Evolutionary conservation across 2,113 vertebrate genomes (phyloP).

Genomic region (Chascanopsetta lugubris): DNA sequence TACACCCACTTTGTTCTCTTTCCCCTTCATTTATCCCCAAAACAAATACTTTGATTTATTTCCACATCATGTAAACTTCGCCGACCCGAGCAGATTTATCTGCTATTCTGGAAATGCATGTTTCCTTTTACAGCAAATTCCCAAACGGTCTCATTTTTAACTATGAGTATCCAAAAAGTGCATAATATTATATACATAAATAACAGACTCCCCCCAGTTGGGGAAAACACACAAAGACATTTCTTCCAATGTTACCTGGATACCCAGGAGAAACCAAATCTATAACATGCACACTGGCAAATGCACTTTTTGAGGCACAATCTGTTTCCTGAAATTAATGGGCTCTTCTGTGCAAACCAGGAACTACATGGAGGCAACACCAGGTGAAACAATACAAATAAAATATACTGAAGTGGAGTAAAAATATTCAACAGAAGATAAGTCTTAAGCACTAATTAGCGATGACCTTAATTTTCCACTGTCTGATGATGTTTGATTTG

Average conservation of each 20-base stretch:
- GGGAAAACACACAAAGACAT: neutral
- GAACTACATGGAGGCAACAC: neutral
- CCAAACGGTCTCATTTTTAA: slow-evolving; percentile 47
- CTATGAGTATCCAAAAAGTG: slow-evolving; percentile 37
- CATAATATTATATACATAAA: slow-evolving; percentile 15
- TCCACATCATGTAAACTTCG: slow-evolving; percentile 28
- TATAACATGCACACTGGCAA: slow-evolving; percentile 28
- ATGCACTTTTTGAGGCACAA: slow-evolving; percentile 25
- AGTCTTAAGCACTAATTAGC: slow-evolving; percentile 21
- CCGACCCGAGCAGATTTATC: slow-evolving; percentile 41
- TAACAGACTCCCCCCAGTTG: slow-evolving; percentile 3
- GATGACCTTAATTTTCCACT: slow-evolving; percentile 45
- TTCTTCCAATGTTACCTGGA: slow-evolving; percentile 21
- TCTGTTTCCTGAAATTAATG: slow-evolving; percentile 21
- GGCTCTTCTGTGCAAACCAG: neutral
- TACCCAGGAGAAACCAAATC: slow-evolving; percentile 24
- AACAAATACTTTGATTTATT: slow-evolving; percentile 62
- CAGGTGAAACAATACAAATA: neutral
- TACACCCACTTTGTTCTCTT: slow-evolving; percentile 55
- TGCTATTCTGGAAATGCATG: slow-evolving; percentile 29
- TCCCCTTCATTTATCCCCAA: slow-evolving; percentile 53
- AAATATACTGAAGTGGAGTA: neutral
- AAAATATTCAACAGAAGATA: slow-evolving; percentile 18
- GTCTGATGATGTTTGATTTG: slow-evolving; percentile 19
- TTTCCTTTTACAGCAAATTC: slow-evolving; percentile 42